Evolutionary conservation across 2,888 invertebrate genomes (phyloP).

Genomic region (Drosophila meridiana): DNA sequence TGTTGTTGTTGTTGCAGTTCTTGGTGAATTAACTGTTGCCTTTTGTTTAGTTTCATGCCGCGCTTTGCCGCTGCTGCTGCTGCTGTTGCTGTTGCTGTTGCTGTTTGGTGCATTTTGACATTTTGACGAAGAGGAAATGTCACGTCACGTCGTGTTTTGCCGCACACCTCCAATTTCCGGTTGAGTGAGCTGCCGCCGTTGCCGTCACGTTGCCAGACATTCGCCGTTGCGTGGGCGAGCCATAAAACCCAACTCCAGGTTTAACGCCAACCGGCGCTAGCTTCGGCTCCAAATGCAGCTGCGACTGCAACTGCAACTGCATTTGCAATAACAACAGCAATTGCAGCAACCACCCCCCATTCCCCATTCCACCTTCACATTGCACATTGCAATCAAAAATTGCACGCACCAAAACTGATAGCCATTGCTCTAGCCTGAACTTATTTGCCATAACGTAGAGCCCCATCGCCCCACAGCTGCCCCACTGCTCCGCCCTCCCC

Average conservation of each 20-base stretch:
- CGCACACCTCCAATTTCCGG: slow-evolving; percentile 85
- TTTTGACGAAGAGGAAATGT: slow-evolving; percentile 85
- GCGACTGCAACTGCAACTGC: slow-evolving; percentile 16
- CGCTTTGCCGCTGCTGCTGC: slow-evolving; percentile 28
- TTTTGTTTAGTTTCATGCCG: slow-evolving; percentile 67
- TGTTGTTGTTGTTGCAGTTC: slow-evolving; percentile 20
- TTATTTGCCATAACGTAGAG: slow-evolving; percentile 22
- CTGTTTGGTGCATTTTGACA: slow-evolving; percentile 81
- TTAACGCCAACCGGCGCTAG: slow-evolving; percentile 3
- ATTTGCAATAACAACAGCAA: neutral
- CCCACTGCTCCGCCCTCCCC: neutral
- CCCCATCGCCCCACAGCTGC: neutral
- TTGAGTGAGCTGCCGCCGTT: slow-evolving; percentile 70
- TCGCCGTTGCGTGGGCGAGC: slow-evolving; percentile 41
- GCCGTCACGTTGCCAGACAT: slow-evolving; percentile 30
- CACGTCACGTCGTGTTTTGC: slow-evolving; percentile 85
- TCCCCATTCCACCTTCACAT: neutral
- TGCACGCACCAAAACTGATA: slow-evolving; percentile 64
- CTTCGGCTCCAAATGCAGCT: slow-evolving; percentile 5
- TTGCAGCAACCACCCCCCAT: neutral
- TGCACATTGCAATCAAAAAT: slow-evolving; percentile 69
- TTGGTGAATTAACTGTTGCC: slow-evolving; percentile 43
- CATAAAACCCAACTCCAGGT: slow-evolving; percentile 29
- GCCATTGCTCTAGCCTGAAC: slow-evolving; percentile 34
- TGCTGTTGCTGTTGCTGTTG: slow-evolving; percentile 21